Base-by-base conservation (phyloP, 2,888 invertebrate genomes). In the Sinodicranocentrus sp. region DNA sequence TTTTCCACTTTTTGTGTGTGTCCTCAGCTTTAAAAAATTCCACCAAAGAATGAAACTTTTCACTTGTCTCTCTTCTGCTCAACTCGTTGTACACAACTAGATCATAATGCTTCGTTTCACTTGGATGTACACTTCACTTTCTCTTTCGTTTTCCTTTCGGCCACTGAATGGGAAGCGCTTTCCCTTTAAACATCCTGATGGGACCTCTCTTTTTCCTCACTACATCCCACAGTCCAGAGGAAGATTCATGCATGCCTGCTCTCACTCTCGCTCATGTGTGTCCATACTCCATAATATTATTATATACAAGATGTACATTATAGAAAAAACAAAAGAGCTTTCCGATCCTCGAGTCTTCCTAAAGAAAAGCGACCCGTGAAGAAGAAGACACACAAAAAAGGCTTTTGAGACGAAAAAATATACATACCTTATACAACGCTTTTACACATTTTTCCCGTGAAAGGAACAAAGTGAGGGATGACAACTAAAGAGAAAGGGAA, bases 71-170 rank as follows among this genome's bases (percentile, higher is more conserved):
- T 54, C 25, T 39, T 33, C 43, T 72, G 48, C 61, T 61, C 28
- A 73, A 73, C 73, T 71, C 57, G 71, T 71, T 71, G 71, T 71
- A 39, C 57, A 71, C 61, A 73, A 79, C 52, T 79, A 63, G 79
- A 79, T 79, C 71, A 79, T 79, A 71, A 79, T 79, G 79, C 52
- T 79, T 79, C 79, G 79, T 71, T 79, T 79, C 79, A 79, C 79
- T 71, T 71, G 71, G 63, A 52, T 79, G 79, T 79, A 71, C 79
- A 79, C 79, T 71, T 79, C 70, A 78, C 68, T 67, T 71, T 71
- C 26, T 43, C 63, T 26, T 70, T 61, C 71, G 71, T 71, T 52
- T 61, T 67, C 65, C 70, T 61, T 70, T 59, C 57, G 70, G 59
- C 48, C 43, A 77, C 54, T 57, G 57, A 44, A 59, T 54, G 68